Percentiles rank a stretch among this genome's conserved stretches.
Evolutionary conservation across 1,140 invertebrate genomes (phyloP).

Genomic region (Lasioglossum baleicum): DNA sequence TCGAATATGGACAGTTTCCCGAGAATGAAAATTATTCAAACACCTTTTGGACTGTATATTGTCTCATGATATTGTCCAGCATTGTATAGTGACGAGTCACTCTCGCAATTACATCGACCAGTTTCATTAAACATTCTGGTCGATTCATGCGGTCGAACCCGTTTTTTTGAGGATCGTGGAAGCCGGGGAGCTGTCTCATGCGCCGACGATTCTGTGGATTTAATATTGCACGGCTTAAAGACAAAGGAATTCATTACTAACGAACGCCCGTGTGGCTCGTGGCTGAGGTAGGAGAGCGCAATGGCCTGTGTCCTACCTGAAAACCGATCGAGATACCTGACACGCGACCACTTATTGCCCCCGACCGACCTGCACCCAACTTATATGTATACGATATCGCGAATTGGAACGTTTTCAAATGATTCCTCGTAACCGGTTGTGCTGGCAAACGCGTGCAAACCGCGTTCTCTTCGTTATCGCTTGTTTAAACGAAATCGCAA

Average conservation of each 20-base stretch:
- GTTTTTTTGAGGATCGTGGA: background rate
- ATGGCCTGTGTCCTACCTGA: background rate
- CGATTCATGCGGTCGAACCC: too few relatives aligned
- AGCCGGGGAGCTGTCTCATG: background rate
- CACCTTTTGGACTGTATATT: too few relatives aligned
- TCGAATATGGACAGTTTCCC: too few relatives aligned
- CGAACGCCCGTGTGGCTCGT: background rate
- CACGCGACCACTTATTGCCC: background rate
- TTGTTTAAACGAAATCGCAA: too few relatives aligned
- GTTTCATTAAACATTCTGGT: background rate
- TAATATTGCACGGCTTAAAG: background rate
- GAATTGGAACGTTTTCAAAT: background rate
- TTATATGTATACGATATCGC: background rate
- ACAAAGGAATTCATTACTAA: slow-evolving; percentile 7
- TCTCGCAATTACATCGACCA: too few relatives aligned
- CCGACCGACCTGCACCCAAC: background rate
- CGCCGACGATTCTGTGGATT: background rate
- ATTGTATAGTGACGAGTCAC: background rate
- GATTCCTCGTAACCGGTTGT: background rate
- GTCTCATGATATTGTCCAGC: too few relatives aligned
- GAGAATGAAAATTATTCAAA: too few relatives aligned
- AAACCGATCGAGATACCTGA: background rate
- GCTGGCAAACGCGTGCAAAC: too few relatives aligned
- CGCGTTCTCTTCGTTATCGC: too few relatives aligned
- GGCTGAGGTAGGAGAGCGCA: background rate